Evolutionary conservation across 2,888 invertebrate species (phyloP).

Genomic region (Amphipoea lucens): DNA sequence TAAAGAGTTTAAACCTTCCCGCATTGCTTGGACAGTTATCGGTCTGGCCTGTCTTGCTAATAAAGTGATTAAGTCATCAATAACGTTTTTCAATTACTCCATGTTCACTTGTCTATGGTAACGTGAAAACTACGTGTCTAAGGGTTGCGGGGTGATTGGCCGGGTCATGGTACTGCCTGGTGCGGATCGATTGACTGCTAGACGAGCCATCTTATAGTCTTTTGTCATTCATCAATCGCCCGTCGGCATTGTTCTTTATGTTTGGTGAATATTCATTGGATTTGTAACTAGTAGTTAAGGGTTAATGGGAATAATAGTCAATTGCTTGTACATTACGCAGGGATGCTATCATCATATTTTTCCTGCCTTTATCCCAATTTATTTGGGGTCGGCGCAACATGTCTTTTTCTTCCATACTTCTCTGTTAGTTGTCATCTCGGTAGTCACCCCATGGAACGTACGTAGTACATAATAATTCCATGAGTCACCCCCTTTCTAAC

Average conservation of each 20-base stretch:
- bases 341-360: not conserved
- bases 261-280: slow-evolving; percentile 57
- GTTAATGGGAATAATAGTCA: slow-evolving; percentile 13
- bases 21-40: not conserved
- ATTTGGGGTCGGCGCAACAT: not conserved
- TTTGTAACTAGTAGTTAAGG: slow-evolving; percentile 29
- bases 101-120: slow-evolving; percentile 32
- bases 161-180: slow-evolving; percentile 81
- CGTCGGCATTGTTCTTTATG: slow-evolving; percentile 62
- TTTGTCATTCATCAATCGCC: slow-evolving; percentile 78
- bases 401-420: not conserved
- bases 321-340: not conserved
- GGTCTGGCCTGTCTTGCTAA: not conserved
- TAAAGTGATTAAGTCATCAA: slow-evolving; percentile 19
- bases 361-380: not conserved
- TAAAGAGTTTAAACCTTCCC: too few relatives aligned
- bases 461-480: too few relatives aligned
- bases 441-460: not conserved
- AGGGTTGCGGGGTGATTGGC: slow-evolving; percentile 84
- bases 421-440: not conserved
- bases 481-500: not conserved
- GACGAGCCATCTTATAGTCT: slow-evolving; percentile 76
- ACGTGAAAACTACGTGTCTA: slow-evolving; percentile 71
- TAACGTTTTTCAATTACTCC: slow-evolving; percentile 25
- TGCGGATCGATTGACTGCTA: slow-evolving; percentile 83